phyloP scores from a whole-genome alignment of 1,140 invertebrate genomes.

The Penaeus indicus region DNA sequence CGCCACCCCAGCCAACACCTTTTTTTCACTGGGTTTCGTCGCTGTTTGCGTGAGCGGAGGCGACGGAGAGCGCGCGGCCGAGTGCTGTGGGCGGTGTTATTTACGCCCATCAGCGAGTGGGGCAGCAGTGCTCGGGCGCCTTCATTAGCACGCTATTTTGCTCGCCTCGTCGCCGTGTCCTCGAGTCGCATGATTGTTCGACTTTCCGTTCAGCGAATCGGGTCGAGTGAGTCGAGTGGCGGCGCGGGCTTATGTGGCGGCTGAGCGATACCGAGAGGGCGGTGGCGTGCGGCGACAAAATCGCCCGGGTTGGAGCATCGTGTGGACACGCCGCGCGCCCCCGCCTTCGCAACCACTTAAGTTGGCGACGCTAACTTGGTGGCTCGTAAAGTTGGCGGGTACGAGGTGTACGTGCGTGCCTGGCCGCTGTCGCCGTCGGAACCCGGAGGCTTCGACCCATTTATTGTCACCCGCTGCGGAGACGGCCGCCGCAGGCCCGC shows the following conservation, averaged over 20 bases:
- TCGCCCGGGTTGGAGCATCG: constrained; percentile 7
- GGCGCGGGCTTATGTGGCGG: not conserved
- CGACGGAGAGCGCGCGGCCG: no score
- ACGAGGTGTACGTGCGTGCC: constrained; percentile 41
- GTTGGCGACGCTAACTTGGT: constrained; percentile 50
- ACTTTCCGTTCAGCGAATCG: no score
- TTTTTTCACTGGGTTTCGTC: constrained; percentile 47
- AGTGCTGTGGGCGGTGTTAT: no score
- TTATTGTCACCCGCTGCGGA: not conserved
- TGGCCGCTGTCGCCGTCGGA: constrained; percentile 34
- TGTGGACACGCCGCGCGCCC: constrained; percentile 37
- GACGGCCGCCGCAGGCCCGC: not conserved
- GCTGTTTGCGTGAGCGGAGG: not conserved
- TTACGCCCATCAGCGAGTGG: no score
- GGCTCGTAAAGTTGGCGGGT: constrained; percentile 49
- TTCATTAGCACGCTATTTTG: no score
- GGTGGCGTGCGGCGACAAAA: not conserved
- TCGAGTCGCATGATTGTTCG: no score
- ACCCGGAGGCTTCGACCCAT: constrained; percentile 1
- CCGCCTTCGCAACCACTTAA: constrained; percentile 35
- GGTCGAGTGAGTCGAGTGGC: no score
- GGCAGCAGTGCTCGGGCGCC: no score
- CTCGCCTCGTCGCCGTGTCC: no score
- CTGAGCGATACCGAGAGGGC: constrained; percentile 32
- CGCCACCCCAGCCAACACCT: not conserved